Base-by-base conservation (phyloP, 2,888 invertebrate genomes). In the Aspidiotus destructor region DNA sequence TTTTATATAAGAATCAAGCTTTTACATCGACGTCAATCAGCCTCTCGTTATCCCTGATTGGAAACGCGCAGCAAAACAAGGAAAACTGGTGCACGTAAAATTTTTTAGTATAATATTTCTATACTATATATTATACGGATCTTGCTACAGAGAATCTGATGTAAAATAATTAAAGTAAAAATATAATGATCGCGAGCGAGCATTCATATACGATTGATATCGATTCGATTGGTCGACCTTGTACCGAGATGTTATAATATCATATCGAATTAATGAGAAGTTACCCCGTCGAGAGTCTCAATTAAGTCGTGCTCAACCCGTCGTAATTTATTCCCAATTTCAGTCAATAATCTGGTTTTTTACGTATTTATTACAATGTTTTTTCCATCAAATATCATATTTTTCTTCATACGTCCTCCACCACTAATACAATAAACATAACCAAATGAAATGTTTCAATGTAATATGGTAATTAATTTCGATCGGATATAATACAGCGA, bases 141-240 rank as follows among this genome's bases (percentile, higher is more conserved):
- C 28, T 28, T 28, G 5, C 28, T 3, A 28, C 28, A 28, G 28
- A 28, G 28, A 5, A 28, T 28, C 28, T 28, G 28, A 28, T 28
- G 28, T 28, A 5, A 28, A 28, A 28, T 28, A 28, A 28, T 28
- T 28, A 28, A 28, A 28, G 28, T 28, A 28, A 28, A 28, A 28
- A 28, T 28, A 28, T 28, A 28, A 28, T 28, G 1, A 28, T 28
- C 28, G 28, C 28, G 28, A 28, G 5, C 28, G 28, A 28, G 28
- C 28, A 5, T 28, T 28, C 48, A 48, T 41, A 60, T 57, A 67
- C 60, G 60, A 67, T 67, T 67, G 60, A 67, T 67, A 67, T 67
- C 60, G 67, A 67, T 67, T 67, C 67, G 67, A 67, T 67, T 52
- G 67, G 67, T 67, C 60, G 67, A 67, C 67, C 67, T 67, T 67